phyloP scores from a whole-genome alignment of 35 echinoderm and acorn worm species.

The Acanthaster planci region DNA sequence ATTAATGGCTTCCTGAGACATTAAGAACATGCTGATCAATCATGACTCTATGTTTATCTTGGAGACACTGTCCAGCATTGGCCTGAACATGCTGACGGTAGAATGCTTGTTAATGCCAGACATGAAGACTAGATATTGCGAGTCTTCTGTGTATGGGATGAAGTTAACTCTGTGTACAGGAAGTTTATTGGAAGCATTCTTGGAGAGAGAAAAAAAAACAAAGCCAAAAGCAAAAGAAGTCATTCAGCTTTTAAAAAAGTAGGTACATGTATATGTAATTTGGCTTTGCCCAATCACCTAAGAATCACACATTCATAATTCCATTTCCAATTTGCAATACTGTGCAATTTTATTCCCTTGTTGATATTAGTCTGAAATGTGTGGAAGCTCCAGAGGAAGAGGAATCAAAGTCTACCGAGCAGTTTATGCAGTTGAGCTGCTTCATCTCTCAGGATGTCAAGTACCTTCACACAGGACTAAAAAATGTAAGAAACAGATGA shows the following conservation, averaged over 20 bases:
- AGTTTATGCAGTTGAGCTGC: slow-evolving; percentile 86
- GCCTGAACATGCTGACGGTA: too few species aligned
- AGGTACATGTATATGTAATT: not conserved
- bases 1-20: too few species aligned
- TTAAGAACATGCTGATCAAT: too few species aligned
- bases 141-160: too few species aligned
- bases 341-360: not conserved
- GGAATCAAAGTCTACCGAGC: slow-evolving; percentile 57
- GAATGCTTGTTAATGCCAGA: too few species aligned
- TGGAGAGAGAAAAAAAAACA: too few species aligned
- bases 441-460: slow-evolving; percentile 95
- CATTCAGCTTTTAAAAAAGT: not conserved
- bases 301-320: not conserved
- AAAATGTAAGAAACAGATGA: slow-evolving; percentile 68
- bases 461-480: slow-evolving; percentile 95
- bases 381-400: slow-evolving; percentile 74
- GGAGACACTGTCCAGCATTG: too few species aligned
- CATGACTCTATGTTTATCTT: too few species aligned
- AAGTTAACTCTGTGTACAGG: too few species aligned
- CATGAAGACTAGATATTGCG: too few species aligned
- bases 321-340: not conserved
- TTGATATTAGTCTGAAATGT: slow-evolving; percentile 77
- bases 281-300: not conserved
- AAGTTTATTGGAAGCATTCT: too few species aligned
- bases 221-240: too few species aligned